A percentile compares a stretch with the other conserved stretches of the same genome.
These are phyloP conservation scores for Fragariocoptes setiger DNA, from an alignment of 1,140 invertebrate genomes.

Conservation along the genomic window DNA sequence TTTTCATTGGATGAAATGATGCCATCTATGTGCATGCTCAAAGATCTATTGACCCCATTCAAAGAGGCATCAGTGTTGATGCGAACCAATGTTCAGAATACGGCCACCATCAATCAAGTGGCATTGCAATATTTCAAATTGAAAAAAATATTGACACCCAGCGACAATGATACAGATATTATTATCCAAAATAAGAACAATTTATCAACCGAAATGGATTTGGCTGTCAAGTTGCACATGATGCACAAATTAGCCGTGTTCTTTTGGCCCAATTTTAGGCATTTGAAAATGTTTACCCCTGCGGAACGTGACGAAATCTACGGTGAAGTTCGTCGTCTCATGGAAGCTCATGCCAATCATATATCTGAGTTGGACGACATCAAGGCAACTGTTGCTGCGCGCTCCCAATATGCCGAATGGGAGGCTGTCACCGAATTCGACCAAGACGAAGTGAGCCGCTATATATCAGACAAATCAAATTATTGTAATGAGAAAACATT, in stretches of 20 bases:
- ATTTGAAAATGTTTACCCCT: constrained; percentile 8
- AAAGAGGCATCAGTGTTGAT: constrained; percentile 5
- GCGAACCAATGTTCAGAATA: constrained; percentile 3
- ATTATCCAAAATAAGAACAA: neutral
- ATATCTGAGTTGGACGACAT: neutral
- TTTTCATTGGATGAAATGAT: constrained; percentile 1
- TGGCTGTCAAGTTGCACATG: constrained; percentile 5
- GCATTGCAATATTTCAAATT: constrained; percentile 7
- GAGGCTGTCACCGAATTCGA: constrained; percentile 4
- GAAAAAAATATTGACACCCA: constrained; percentile 2
- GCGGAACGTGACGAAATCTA: constrained; percentile 9
- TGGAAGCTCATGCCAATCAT: neutral
- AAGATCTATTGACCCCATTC: constrained; percentile 6
- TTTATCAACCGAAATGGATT: neutral
- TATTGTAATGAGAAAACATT: constrained; percentile 7
- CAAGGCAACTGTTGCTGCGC: neutral
- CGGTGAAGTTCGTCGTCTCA: constrained; percentile 6
- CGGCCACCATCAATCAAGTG: constrained; percentile 8
- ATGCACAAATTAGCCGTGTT: constrained; percentile 8
- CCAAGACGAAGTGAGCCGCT: constrained; percentile 8
- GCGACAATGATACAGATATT: neutral
- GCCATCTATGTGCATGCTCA: neutral
- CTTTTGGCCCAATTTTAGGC: constrained; percentile 10
- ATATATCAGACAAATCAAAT: constrained; percentile 6
- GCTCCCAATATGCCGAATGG: constrained; percentile 9